Evolutionary conservation across 37 sponge, comb jelly and placozoan species (phyloP), one percentile per base, ranked within the genome.

Genomic region (Chondrilla cf. caribensis): DNA sequence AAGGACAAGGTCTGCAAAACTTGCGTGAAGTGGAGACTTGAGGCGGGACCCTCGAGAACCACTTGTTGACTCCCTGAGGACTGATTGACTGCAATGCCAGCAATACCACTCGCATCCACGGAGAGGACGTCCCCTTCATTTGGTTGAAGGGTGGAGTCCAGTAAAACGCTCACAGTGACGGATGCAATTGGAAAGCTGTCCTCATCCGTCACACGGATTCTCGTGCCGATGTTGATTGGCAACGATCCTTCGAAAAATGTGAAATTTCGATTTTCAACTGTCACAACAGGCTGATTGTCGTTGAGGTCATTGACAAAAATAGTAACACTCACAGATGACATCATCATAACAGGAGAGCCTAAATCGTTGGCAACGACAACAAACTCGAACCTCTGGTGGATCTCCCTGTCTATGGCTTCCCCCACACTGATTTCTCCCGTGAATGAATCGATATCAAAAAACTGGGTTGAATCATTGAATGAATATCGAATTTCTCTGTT

Each of bases 401-500:
- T 58, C 43, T 87, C 88, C 58, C 65, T 88, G 60, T 85, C 88
- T 19, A 91, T 47, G 32, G 38, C 59, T 3, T 14, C 67, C 0
- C 18, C 22, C 14, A 87, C 28, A n/a, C 5, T 40, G 18, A 91
- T 31, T 22, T 55, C 79, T 26, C 92, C 92, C 38, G 78, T 70
- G 42, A 43, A 29, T 11, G 66, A 18, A 40, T 86, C 80, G 3
- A 92, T 58, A 24, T 86, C 77, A 37, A 88, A 82, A 17, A 79
- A 44, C 5, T 33, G 28, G 5, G 66, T 14, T 58, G 43, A 70
- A 15, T 18, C 54, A 19, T 84, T 70, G 26, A 90, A 89, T 14
- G 19, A n/a, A 80, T 94, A 91, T 6, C 38, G 60, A 17, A 94
- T 22, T 17, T 51, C 40, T 26, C 79, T 65, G 58, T 90, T 87